phyloP scores from a whole-genome alignment of 2,888 invertebrate species.

The Sussaba pulchella region DNA sequence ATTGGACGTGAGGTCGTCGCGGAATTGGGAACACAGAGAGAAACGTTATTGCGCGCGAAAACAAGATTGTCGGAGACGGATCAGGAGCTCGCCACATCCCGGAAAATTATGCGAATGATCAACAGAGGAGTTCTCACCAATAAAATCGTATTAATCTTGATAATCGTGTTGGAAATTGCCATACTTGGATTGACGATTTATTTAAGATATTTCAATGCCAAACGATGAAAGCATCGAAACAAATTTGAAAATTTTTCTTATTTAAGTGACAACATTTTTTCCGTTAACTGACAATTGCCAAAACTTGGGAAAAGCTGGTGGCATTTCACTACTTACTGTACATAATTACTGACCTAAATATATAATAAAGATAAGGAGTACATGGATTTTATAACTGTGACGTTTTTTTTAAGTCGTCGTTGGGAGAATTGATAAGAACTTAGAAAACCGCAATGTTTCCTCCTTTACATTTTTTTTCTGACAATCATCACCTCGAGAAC shows the following conservation, averaged over 20 bases:
- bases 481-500: no score
- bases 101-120: constrained; percentile 88
- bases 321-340: neutral
- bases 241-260: neutral
- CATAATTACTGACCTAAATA: neutral
- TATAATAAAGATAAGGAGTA: no score
- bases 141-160: constrained; percentile 90
- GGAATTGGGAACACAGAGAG: constrained; percentile 91
- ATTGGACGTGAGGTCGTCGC: constrained; percentile 91
- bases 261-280: constrained; percentile 8
- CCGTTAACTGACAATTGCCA: no score
- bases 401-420: no score
- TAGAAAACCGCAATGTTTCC: no score
- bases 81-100: constrained; percentile 88
- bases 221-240: constrained; percentile 63
- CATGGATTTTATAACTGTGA: no score
- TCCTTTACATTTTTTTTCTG: no score
- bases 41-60: constrained; percentile 89
- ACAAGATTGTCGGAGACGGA: constrained; percentile 90
- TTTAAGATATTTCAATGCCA: constrained; percentile 87
- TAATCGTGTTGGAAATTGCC: constrained; percentile 89
- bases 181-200: constrained; percentile 88
- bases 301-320: neutral
- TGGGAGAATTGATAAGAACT: no score
- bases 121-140: constrained; percentile 90